Conservation (phyloP, 2,888 invertebrate species). For the Phaonia tiefii region DNA sequence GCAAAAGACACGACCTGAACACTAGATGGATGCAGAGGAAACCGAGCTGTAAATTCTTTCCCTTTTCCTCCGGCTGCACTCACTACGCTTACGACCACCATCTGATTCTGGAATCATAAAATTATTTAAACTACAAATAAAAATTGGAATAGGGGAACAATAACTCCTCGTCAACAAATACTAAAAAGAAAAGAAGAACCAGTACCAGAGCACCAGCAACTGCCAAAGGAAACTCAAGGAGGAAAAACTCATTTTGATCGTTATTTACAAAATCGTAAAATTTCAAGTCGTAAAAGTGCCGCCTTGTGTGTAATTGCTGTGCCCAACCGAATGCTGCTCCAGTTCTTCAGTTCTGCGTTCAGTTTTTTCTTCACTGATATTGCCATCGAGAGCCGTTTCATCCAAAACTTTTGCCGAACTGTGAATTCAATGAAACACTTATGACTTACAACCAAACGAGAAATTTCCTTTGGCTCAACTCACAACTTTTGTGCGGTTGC, state of each 20-base stretch:
- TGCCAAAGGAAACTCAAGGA: neutral
- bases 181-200: neutral
- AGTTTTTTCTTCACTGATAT: neutral
- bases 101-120: conserved; percentile 45
- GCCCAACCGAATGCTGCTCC: neutral
- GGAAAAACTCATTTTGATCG: conserved; percentile 51
- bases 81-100: neutral
- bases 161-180: conserved; percentile 38
- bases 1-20: conserved; percentile 16
- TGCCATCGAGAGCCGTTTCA: conserved; percentile 21
- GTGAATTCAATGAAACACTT: conserved; percentile 10
- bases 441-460: neutral
- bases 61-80: conserved; percentile 16
- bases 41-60: conserved; percentile 44
- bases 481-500: neutral
- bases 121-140: conserved; percentile 45
- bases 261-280: conserved; percentile 63
- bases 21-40: conserved; percentile 33
- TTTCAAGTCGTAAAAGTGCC: conserved; percentile 56
- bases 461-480: conserved; percentile 25
- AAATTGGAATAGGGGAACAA: conserved; percentile 50
- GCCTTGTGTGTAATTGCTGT: conserved; percentile 61
- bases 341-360: neutral
- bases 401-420: conserved; percentile 25
- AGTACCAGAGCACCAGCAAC: neutral